Percentiles rank a stretch among this genome's conserved stretches.
These are phyloP conservation scores for Caretta caretta DNA, from an alignment of 2,113 vertebrate species.

Conservation along the genomic window DNA sequence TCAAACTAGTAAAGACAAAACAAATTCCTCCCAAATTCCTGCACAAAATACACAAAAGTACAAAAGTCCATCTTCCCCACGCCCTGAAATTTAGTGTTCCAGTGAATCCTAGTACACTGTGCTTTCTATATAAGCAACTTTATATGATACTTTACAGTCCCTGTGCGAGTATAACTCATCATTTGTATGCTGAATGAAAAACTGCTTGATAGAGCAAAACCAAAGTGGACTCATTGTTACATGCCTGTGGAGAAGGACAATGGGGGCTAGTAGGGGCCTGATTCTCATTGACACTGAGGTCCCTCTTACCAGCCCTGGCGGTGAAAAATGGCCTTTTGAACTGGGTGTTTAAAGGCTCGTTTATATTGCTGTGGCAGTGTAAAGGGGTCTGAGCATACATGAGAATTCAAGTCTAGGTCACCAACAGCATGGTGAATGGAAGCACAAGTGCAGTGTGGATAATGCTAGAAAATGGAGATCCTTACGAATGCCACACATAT, in stretches of 20 bases:
- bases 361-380: neutral
- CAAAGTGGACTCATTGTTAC: neutral
- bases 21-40: neutral
- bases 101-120: slow-evolving; percentile 20
- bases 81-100: neutral
- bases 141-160: slow-evolving; percentile 9
- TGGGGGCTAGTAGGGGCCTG: neutral
- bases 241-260: neutral
- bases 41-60: neutral
- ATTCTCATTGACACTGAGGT: neutral
- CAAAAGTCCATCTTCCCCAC: neutral
- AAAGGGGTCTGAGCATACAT: neutral
- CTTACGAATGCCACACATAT: rapidly evolving
- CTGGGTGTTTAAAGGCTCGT: neutral
- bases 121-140: neutral
- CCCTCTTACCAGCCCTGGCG: neutral
- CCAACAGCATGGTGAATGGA: neutral
- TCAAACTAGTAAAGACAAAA: neutral
- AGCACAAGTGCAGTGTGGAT: neutral
- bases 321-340: neutral
- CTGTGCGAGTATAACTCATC: slow-evolving; percentile 27
- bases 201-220: slow-evolving; percentile 19
- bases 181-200: neutral
- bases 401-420: neutral
- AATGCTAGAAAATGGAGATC: neutral